These are phyloP conservation scores for Callyntrura sp. DNA, from an alignment of 2,888 invertebrate species.

Conservation along the genomic window DNA sequence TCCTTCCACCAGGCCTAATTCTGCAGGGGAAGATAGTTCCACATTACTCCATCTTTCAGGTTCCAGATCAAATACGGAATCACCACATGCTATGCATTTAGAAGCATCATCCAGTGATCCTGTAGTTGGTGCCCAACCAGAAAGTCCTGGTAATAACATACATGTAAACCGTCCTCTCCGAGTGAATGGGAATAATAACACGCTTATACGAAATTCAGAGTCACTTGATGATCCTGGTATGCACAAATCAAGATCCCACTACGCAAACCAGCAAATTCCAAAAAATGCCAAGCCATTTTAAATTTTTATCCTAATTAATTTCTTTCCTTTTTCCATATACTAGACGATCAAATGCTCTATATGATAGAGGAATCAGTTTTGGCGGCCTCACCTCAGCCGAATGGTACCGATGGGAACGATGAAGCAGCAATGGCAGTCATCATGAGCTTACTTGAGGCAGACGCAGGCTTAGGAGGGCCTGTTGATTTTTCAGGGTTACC, in stretches of 20 bases:
- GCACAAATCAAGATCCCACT: neutral
- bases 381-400: slow-evolving; percentile 84
- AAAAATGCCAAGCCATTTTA: too few species aligned
- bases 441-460: slow-evolving; percentile 95
- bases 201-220: slow-evolving; percentile 53
- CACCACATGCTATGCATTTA: slow-evolving; percentile 59
- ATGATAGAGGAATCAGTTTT: slow-evolving; percentile 87
- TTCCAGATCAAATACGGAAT: slow-evolving; percentile 18
- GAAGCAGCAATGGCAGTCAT: slow-evolving; percentile 97
- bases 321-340: slow-evolving; percentile 41
- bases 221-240: slow-evolving; percentile 56
- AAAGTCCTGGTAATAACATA: slow-evolving; percentile 39
- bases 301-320: neutral
- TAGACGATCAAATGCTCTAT: slow-evolving; percentile 87
- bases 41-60: slow-evolving; percentile 26
- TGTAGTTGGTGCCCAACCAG: slow-evolving; percentile 59
- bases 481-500: slow-evolving; percentile 94
- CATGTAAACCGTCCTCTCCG: slow-evolving; percentile 43
- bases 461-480: slow-evolving; percentile 94
- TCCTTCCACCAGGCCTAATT: slow-evolving; percentile 47
- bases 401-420: slow-evolving; percentile 91
- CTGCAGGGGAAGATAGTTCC: slow-evolving; percentile 52
- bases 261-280: too few species aligned
- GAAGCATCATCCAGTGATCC: slow-evolving; percentile 61
- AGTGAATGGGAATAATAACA: slow-evolving; percentile 69